Percentiles rank a stretch among this genome's conserved stretches.
These are phyloP conservation scores for Apeira syringaria DNA, from an alignment of 2,888 invertebrate genomes.

Conservation along the genomic window DNA sequence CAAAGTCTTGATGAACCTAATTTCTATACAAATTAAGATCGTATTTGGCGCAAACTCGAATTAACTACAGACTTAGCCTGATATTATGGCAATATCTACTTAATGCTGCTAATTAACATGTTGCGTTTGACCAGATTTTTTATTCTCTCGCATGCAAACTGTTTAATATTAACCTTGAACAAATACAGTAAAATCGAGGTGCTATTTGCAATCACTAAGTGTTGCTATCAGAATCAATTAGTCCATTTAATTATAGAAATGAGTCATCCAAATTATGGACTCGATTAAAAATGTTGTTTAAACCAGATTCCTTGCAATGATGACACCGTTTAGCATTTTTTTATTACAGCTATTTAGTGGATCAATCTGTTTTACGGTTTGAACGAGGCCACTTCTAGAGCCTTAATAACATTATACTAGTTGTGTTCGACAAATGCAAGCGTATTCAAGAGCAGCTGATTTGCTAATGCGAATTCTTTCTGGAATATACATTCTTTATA, in stretches of 20 bases:
- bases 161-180: slow-evolving; percentile 9
- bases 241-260: slow-evolving; percentile 14
- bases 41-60: no score
- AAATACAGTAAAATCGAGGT: slow-evolving; percentile 11
- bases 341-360: slow-evolving; percentile 15
- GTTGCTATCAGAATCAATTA: slow-evolving; percentile 18
- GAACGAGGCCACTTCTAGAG: neutral
- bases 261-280: slow-evolving; percentile 34
- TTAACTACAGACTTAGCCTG: no score
- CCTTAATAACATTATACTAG: no score
- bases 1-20: no score
- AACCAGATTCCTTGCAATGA: slow-evolving; percentile 40
- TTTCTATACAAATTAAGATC: no score
- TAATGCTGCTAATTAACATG: neutral
- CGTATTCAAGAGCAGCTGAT: no score
- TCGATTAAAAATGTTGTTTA: slow-evolving; percentile 29
- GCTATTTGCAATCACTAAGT: slow-evolving; percentile 7
- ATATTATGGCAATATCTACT: neutral
- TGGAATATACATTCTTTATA: no score
- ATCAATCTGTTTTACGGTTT: slow-evolving; percentile 18
- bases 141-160: neutral
- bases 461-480: no score
- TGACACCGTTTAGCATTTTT: slow-evolving; percentile 29
- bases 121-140: neutral
- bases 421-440: no score